These are phyloP conservation scores for Apostichopus japonicus DNA, from an alignment of 35 echinoderm and acorn worm species.

Conservation along the genomic window DNA sequence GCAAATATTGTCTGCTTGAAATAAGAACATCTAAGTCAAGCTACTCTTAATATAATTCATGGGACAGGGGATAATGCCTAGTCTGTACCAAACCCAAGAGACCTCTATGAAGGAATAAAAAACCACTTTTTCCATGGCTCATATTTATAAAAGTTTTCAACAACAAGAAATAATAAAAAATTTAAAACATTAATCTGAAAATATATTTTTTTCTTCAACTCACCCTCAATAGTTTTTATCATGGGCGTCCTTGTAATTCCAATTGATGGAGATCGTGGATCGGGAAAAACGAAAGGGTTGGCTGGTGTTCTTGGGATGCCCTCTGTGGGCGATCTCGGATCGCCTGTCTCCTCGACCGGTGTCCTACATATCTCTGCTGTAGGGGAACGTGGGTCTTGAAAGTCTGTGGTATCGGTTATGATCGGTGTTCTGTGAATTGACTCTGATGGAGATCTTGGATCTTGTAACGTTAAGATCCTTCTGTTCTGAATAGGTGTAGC, in stretches of 20 bases:
- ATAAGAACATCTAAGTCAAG: no score
- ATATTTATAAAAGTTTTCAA: no score
- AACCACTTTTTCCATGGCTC: no score
- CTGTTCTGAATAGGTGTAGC: conserved; percentile 67
- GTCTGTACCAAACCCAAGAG: no score
- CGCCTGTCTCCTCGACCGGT: conserved; percentile 61
- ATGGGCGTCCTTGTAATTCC: conserved; percentile 62
- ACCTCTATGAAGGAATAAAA: no score
- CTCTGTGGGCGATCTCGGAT: conserved; percentile 85
- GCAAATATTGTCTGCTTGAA: no score
- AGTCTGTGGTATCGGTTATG: conserved; percentile 54
- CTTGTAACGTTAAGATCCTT: conserved; percentile 62
- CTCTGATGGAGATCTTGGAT: conserved; percentile 89
- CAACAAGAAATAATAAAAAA: no score
- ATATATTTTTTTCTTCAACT: neutral
- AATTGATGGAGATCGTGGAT: conserved; percentile 78
- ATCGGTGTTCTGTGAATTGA: conserved; percentile 82
- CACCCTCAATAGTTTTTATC: conserved; percentile 7
- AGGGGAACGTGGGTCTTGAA: conserved; percentile 79
- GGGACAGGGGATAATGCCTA: no score
- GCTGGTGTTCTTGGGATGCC: conserved; percentile 73
- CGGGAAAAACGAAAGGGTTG: conserved; percentile 77
- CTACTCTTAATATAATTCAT: no score
- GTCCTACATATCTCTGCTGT: conserved; percentile 72
- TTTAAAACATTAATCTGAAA: no score